phyloP scores from a whole-genome alignment of 2,113 vertebrate species.

The Sander lucioperca region DNA sequence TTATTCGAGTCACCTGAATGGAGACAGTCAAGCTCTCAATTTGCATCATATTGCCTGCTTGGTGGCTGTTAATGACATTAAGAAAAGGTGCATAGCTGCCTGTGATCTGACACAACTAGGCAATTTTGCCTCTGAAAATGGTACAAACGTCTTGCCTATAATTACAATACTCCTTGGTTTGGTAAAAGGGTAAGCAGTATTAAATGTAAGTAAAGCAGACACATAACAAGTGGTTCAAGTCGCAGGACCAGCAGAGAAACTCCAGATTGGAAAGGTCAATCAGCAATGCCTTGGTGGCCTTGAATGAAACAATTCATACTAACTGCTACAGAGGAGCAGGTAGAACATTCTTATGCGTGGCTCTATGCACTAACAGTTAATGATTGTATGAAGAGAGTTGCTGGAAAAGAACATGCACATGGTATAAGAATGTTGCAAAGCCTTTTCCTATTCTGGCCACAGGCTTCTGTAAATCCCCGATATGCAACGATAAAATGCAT shows the following conservation, averaged over 20 bases:
- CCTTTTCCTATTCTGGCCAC: slow-evolving; percentile 28
- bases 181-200: not conserved
- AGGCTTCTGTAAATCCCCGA: slow-evolving; percentile 47
- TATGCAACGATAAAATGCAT: slow-evolving; percentile 62
- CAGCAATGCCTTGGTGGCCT: not conserved
- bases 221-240: not conserved
- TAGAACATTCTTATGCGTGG: not conserved
- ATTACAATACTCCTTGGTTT: not conserved
- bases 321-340: not conserved
- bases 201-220: not conserved
- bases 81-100: slow-evolving; percentile 3
- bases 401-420: slow-evolving; percentile 54
- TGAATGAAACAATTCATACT: slow-evolving; percentile 1
- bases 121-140: not conserved
- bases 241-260: not conserved
- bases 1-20: not conserved
- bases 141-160: not conserved
- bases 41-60: not conserved
- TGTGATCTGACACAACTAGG: not conserved
- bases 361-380: not conserved
- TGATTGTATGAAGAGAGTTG: not conserved
- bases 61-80: slow-evolving; percentile 1
- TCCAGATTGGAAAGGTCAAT: slow-evolving; percentile 20
- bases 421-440: slow-evolving; percentile 23
- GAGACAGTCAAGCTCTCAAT: not conserved